Conservation (phyloP, 2,113 vertebrate species). For the Todiramphus chloris region DNA sequence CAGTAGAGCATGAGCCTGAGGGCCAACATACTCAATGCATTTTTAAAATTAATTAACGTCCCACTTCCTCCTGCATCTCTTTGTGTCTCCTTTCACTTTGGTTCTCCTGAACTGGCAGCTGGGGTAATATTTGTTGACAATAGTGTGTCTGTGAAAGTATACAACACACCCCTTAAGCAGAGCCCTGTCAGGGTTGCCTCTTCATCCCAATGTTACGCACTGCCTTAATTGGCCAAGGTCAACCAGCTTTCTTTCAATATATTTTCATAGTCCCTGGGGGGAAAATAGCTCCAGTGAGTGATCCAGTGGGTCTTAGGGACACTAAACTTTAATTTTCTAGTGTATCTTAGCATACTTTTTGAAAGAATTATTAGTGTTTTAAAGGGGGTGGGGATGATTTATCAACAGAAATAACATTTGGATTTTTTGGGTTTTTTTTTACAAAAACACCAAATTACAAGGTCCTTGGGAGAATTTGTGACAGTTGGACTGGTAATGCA, state of each 20-base stretch:
- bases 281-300: not conserved
- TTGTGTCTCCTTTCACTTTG: not conserved
- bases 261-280: conserved; percentile 5
- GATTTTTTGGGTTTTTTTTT: not conserved
- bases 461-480: not conserved
- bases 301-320: not conserved
- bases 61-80: not conserved
- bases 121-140: conserved; percentile 38
- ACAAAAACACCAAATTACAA: not conserved
- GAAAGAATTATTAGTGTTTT: not conserved
- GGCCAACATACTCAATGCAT: not conserved
- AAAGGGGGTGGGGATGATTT: not conserved
- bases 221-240: conserved; percentile 68
- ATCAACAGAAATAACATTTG: not conserved
- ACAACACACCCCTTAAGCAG: not conserved
- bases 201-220: not conserved
- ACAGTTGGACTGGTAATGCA: not conserved
- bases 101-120: conserved; percentile 16
- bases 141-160: not conserved
- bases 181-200: not conserved
- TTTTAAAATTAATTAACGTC: conserved; percentile 44
- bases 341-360: not conserved
- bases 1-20: not conserved
- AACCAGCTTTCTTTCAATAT: conserved; percentile 24
- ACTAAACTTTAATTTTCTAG: not conserved